These are phyloP conservation scores for Denticeps clupeoides DNA, from an alignment of 2,797 vertebrate genomes.

Conservation along the genomic window DNA sequence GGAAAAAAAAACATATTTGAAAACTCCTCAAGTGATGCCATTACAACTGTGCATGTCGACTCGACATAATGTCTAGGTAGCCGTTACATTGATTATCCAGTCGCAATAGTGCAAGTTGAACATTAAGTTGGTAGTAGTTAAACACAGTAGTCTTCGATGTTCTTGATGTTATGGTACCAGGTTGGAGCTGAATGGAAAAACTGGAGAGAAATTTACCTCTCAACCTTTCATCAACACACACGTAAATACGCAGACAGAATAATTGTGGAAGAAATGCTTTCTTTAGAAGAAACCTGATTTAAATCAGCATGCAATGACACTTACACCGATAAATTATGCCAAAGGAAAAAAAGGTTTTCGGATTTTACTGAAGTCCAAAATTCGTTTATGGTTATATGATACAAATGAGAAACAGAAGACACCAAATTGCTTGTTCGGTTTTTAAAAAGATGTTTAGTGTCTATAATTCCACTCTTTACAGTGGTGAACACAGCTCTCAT, in stretches of 20 bases:
- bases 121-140: slow-evolving; percentile 28
- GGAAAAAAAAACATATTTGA: slow-evolving; percentile 42
- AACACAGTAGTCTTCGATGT: neutral
- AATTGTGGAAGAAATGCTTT: slow-evolving; percentile 3
- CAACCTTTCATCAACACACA: too few species aligned
- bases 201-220: too few species aligned
- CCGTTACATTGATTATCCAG: slow-evolving; percentile 28
- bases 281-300: slow-evolving; percentile 1
- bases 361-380: neutral
- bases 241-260: slow-evolving; percentile 7
- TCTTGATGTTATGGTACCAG: too few species aligned
- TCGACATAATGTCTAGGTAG: slow-evolving; percentile 40
- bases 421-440: too few species aligned
- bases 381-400: neutral
- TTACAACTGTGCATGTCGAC: slow-evolving; percentile 51
- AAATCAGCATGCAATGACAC: slow-evolving; percentile 5
- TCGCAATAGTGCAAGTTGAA: slow-evolving; percentile 59
- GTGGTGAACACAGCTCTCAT: slow-evolving; percentile 3
- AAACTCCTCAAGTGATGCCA: slow-evolving; percentile 44
- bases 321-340: neutral
- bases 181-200: too few species aligned
- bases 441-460: too few species aligned
- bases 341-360: neutral
- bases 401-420: slow-evolving; percentile 3
- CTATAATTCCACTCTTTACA: slow-evolving; percentile 11